Base-by-base conservation (phyloP, 2,113 vertebrate genomes). In the Ictidomys tridecemlineatus region DNA sequence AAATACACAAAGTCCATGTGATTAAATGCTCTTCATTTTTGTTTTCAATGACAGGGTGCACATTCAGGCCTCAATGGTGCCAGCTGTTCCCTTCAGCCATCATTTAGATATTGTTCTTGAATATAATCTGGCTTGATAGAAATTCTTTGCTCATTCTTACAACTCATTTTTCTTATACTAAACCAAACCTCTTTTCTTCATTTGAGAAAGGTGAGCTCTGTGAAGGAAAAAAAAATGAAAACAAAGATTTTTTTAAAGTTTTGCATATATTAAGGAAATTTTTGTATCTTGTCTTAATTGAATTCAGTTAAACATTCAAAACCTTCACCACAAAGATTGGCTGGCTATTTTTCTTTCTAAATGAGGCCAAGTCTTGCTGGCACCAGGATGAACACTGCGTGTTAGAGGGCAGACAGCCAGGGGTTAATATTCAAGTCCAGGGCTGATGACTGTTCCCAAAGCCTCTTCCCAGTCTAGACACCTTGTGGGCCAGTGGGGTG, bases 11-110 rank as follows among this genome's bases (percentile, higher is more conserved):
- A 17, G 79, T 98, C 77, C 39, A 61, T 79, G 93, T 83, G 82
- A 98, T 95, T 94, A 97, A 98, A 97, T 94, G 94, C 77, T 91
- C 34, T 92, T 58, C 32, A 9, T 95, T 95, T 96, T 96, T 94
- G 89, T 96, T 98, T 63, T 24, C n/a, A 85, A 16, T 39, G 32
- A 51, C 39, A 37, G 48, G 39, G 73, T 95, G 93, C 86, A 97
- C 89, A 61, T 83, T 80, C 56, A 42, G 42, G 18, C 82, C 95
- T 77, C n/a, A 85, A 95, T 97, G 96, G 89, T 91, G 95, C 82
- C 94, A 97, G 92, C 93, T 97, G 84, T 88, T 94, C 93, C 77
- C 67, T 96, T 92, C 95, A 89, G 72, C 80, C 73, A n/a, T 85
- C 84, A 88, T 93, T 84, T 96, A 90, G 96, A 97, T 95, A 95